Base-by-base conservation (phyloP, 2,888 invertebrate species). In the Dichetophora obliterata region DNA sequence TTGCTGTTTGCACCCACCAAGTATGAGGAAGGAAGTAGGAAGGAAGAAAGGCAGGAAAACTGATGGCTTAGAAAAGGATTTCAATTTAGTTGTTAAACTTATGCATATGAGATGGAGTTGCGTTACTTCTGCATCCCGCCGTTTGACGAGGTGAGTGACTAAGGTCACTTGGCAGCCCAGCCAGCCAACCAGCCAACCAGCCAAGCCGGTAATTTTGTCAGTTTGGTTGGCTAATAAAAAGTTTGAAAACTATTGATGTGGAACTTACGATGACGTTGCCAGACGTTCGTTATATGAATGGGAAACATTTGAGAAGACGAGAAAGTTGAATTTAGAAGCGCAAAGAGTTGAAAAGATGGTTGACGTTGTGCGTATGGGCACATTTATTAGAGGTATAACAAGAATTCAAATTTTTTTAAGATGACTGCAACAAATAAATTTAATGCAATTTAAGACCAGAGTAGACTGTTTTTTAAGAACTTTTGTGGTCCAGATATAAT, bases 51-150 rank as follows among this genome's bases (percentile, higher is more conserved):
- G 43, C 16, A 59, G 71, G 59, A 59, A 71, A 71, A 71, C 48
- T 48, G 37, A 61, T 75, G 68, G 66, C 34, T 75, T 43, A 68
- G 68, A 68, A 68, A 69, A 75, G 68, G 48, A 75, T 68, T 75
- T 75, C 68, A 75, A 75, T 75, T 75, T 75, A 19, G 75, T 43
- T 75, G 68, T 59, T 68, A 57, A 68, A 50, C 66, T 66, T 57
- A 16, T 66, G 57, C 61, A 50, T 27, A 22, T 57, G 50, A 27
- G 48, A 24, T 48, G 27, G 22, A 27, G 69, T 43, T 9, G n/a
- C 37, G 9, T n/a, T 27, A 69, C 31, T 9, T 14, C 24, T 24
- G 27, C 16, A 27, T 2, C 19, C 11, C 16, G 3, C 11, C 6
- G 11, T 24, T 22, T 50, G 31, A 63, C 34, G 27, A 63, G n/a